Evolutionary conservation across 2,113 vertebrate genomes (phyloP).

Genomic region (Perccottus glenii): DNA sequence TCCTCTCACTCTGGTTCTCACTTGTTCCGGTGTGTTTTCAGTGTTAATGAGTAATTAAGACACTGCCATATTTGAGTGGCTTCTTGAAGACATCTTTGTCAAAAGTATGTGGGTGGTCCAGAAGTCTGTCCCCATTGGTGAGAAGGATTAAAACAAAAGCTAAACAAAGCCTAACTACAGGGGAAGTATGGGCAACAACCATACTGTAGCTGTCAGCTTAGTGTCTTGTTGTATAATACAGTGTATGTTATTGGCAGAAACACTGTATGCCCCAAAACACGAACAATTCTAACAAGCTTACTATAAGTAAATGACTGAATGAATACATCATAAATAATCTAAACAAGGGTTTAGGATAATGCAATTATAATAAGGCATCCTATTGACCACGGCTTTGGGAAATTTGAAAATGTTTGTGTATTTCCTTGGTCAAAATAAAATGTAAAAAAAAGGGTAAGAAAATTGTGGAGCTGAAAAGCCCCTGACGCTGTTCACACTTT

Average conservation of each 20-base stretch:
- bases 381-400: no score
- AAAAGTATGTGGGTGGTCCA: constrained; percentile 77
- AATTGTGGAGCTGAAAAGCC: constrained; percentile 27
- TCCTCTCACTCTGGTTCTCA: constrained; percentile 55
- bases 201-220: constrained; percentile 64
- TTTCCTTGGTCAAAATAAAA: no score
- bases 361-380: no score
- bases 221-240: background rate
- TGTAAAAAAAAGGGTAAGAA: no score
- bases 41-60: constrained; percentile 71
- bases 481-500: constrained; percentile 83
- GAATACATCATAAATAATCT: no score
- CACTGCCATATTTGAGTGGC: constrained; percentile 66
- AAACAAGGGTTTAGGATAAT: no score
- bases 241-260: no score
- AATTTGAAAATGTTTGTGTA: no score
- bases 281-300: no score
- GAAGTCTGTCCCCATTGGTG: constrained; percentile 74
- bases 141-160: constrained; percentile 79
- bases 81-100: constrained; percentile 69
- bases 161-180: constrained; percentile 72
- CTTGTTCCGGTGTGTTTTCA: constrained; percentile 56
- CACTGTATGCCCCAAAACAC: no score
- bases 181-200: constrained; percentile 59
- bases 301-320: no score